Evolutionary conservation across 2,797 vertebrate genomes (phyloP).

Genomic region (Schizopygopsis malacanthus): DNA sequence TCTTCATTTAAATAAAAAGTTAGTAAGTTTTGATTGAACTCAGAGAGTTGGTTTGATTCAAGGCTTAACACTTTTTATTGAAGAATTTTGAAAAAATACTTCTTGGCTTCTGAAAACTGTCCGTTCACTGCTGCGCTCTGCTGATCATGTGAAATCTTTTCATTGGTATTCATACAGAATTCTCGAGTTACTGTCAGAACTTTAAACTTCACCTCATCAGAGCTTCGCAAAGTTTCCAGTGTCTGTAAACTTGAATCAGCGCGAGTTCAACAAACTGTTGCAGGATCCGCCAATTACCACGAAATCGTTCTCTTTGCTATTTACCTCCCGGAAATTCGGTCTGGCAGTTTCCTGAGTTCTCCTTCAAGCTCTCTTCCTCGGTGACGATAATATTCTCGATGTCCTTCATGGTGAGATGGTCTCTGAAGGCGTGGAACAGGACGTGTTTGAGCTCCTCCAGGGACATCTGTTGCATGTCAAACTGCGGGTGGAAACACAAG

Average conservation of each 20-base stretch:
- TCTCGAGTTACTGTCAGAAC: not conserved
- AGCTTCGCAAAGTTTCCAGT: not conserved
- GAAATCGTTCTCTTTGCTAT: slow-evolving; percentile 32
- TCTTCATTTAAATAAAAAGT: not conserved
- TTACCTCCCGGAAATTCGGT: slow-evolving; percentile 94
- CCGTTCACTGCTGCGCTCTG: not conserved
- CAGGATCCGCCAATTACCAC: slow-evolving; percentile 7
- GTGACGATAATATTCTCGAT: slow-evolving; percentile 99
- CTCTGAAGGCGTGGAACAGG: slow-evolving; percentile 96
- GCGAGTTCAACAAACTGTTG: not conserved
- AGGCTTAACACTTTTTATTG: not conserved
- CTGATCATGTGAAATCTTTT: slow-evolving; percentile 1
- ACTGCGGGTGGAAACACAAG: slow-evolving; percentile 77
- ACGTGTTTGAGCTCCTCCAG: slow-evolving; percentile 98
- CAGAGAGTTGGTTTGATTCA: not conserved
- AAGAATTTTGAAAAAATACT: not conserved
- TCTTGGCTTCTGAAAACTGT: not conserved
- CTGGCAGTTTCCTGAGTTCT: slow-evolving; percentile 95
- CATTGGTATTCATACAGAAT: slow-evolving; percentile 1
- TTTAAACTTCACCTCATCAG: not conserved
- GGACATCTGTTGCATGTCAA: slow-evolving; percentile 98
- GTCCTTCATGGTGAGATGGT: slow-evolving; percentile 99
- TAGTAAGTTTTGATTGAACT: not conserved
- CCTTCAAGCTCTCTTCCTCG: slow-evolving; percentile 96
- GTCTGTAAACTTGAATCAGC: not conserved